Percentiles rank a stretch among this genome's conserved stretches.
Conservation (phyloP, 1,140 invertebrate species). For the Macrosteles quadrilineatus region DNA sequence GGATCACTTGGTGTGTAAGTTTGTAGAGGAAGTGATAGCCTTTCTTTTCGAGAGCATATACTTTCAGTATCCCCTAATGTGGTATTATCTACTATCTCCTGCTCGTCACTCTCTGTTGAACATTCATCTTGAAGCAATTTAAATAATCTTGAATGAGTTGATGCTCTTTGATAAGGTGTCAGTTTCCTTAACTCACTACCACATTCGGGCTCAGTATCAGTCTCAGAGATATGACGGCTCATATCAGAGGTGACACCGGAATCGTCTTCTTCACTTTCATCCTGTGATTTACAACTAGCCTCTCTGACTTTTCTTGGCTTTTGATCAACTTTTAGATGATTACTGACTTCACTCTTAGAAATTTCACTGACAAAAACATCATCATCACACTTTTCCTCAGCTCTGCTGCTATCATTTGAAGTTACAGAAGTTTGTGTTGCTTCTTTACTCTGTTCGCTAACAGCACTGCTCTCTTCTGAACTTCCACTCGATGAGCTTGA, state of each 20-base stretch:
- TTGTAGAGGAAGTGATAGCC: constrained; percentile 48
- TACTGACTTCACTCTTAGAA: constrained; percentile 15
- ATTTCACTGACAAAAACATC: constrained; percentile 19
- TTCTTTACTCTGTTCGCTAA: constrained; percentile 27
- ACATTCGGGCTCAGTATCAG: constrained; percentile 64
- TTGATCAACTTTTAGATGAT: constrained; percentile 23
- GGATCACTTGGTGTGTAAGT: constrained; percentile 35
- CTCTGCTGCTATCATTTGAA: not conserved
- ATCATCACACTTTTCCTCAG: constrained; percentile 30
- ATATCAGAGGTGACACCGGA: constrained; percentile 71
- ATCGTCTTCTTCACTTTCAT: constrained; percentile 66
- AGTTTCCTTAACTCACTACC: constrained; percentile 56
- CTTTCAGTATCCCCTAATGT: constrained; percentile 20
- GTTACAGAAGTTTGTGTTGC: constrained; percentile 2
- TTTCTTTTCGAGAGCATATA: constrained; percentile 46
- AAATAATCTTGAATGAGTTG: constrained; percentile 71
- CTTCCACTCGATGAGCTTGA: constrained; percentile 42
- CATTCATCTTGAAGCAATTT: constrained; percentile 64
- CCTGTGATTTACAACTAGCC: constrained; percentile 47
- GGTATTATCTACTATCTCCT: constrained; percentile 34
- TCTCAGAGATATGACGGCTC: constrained; percentile 67
- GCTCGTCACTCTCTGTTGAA: constrained; percentile 46
- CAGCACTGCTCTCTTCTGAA: constrained; percentile 31
- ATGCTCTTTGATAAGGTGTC: constrained; percentile 64
- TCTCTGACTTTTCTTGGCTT: constrained; percentile 36